Evolutionary conservation across 2,888 invertebrate species (phyloP).

Genomic region (Hemistola chrysoprasaria): DNA sequence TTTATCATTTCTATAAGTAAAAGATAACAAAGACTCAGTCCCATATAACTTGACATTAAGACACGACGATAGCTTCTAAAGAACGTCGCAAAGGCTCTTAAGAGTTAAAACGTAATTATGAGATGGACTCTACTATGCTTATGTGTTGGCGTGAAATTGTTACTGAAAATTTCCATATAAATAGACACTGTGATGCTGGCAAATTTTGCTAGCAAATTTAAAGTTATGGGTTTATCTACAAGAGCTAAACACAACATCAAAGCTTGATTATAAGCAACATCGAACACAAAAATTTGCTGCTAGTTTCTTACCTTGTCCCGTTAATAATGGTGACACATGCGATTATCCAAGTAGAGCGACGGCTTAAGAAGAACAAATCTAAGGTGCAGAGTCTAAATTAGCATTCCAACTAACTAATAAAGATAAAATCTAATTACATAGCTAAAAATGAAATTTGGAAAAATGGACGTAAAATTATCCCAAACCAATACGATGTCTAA

Average conservation of each 20-base stretch:
- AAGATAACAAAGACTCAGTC: too few relatives aligned
- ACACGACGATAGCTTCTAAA: too few relatives aligned
- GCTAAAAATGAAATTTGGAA: slow-evolving; percentile 57
- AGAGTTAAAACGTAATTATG: too few relatives aligned
- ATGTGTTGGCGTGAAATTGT: too few relatives aligned
- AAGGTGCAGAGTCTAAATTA: slow-evolving; percentile 74
- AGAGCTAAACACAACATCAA: slow-evolving; percentile 16
- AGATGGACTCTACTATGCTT: too few relatives aligned
- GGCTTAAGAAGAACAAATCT: slow-evolving; percentile 65
- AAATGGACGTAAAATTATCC: slow-evolving; percentile 66
- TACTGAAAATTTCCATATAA: too few relatives aligned
- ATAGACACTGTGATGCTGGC: slow-evolving; percentile 4
- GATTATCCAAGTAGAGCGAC: slow-evolving; percentile 57
- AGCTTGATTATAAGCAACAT: slow-evolving; percentile 32
- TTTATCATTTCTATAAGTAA: too few relatives aligned
- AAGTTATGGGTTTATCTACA: slow-evolving; percentile 6
- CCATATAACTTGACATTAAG: too few relatives aligned
- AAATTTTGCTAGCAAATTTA: background rate
- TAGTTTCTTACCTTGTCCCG: slow-evolving; percentile 47
- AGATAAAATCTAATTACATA: slow-evolving; percentile 57
- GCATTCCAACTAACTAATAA: slow-evolving; percentile 64
- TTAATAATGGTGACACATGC: slow-evolving; percentile 48
- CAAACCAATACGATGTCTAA: slow-evolving; percentile 57
- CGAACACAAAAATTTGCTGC: slow-evolving; percentile 38
- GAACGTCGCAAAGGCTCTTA: too few relatives aligned